Evolutionary conservation across 1,140 invertebrate species (phyloP).

Genomic region (Cotesia typhae): DNA sequence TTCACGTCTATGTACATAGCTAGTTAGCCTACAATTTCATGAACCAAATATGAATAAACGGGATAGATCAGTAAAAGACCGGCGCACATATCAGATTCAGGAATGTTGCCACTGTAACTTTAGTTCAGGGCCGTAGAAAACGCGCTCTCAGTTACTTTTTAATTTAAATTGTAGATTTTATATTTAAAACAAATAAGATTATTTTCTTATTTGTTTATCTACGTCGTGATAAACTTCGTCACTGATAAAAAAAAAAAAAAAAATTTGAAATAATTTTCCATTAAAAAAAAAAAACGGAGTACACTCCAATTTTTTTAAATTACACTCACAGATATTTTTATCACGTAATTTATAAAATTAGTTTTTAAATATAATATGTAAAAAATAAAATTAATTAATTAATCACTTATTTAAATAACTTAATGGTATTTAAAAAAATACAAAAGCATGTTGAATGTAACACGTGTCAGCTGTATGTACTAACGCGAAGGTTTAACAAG

Average conservation of each 20-base stretch:
- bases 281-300: too few relatives aligned
- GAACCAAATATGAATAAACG: not conserved
- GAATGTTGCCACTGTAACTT: not conserved
- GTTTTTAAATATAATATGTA: too few relatives aligned
- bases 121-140: constrained; percentile 7
- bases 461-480: constrained; percentile 2
- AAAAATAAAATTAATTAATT: not conserved
- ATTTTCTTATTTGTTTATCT: too few relatives aligned
- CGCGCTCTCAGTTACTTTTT: not conserved
- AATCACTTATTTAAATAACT: not conserved
- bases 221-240: too few relatives aligned
- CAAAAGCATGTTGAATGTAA: not conserved
- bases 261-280: too few relatives aligned
- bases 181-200: too few relatives aligned
- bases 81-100: not conserved
- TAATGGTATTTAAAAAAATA: not conserved
- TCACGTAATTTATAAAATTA: too few relatives aligned
- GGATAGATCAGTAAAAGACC: constrained; percentile 6
- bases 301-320: too few relatives aligned
- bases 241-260: too few relatives aligned
- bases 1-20: not conserved
- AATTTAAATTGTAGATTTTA: not conserved
- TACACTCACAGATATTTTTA: too few relatives aligned
- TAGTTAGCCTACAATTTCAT: not conserved
- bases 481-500: not conserved